These are phyloP conservation scores for Drosophila nr. perissopoda DNA, from an alignment of 2,888 invertebrate species.

Conservation along the genomic window DNA sequence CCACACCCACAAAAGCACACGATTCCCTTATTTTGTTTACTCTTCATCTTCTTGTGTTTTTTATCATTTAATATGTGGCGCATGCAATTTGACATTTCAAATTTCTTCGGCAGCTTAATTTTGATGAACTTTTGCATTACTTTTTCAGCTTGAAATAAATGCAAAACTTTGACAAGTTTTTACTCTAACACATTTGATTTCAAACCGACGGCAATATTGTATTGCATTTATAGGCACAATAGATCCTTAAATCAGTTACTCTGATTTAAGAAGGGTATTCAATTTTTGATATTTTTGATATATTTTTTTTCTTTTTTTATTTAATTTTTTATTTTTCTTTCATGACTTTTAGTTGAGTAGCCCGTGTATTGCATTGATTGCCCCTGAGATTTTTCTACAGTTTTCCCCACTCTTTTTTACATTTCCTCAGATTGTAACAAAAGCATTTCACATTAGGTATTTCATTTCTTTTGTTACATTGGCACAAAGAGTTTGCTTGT, in stretches of 20 bases:
- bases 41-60: neutral
- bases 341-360: slow-evolving; percentile 15
- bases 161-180: neutral
- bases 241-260: neutral
- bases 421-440: slow-evolving; percentile 21
- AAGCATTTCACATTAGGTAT: slow-evolving; percentile 37
- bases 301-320: too few relatives aligned
- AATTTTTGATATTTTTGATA: too few relatives aligned
- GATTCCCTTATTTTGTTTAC: slow-evolving; percentile 16
- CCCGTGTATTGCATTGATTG: slow-evolving; percentile 24
- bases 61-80: neutral
- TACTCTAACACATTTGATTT: neutral
- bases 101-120: neutral
- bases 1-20: neutral
- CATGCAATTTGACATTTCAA: neutral
- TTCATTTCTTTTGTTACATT: slow-evolving; percentile 23
- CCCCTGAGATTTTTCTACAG: slow-evolving; percentile 35
- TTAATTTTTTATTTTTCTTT: too few relatives aligned
- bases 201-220: neutral
- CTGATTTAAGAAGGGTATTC: slow-evolving; percentile 3
- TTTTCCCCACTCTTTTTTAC: slow-evolving; percentile 15
- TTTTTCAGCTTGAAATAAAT: neutral
- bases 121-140: too few relatives aligned
- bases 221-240: neutral
- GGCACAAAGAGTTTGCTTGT: slow-evolving; percentile 21